Conservation (phyloP, 2,888 invertebrate species). For the Palloptera scutellata region DNA sequence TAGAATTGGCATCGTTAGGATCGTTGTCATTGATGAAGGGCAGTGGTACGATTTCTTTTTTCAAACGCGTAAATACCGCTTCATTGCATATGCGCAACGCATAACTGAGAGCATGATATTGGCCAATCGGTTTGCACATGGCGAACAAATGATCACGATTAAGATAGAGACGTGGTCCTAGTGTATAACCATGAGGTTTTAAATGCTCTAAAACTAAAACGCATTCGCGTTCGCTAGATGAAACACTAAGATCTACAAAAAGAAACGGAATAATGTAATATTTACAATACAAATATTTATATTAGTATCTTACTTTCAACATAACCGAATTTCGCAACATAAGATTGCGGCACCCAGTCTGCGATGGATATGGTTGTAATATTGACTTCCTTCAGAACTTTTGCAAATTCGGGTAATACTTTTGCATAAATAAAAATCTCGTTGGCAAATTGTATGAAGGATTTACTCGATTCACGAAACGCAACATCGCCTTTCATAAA, state of each 20-base stretch:
- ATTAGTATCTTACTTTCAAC: slow-evolving; percentile 49
- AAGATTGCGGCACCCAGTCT: slow-evolving; percentile 51
- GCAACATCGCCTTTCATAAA: slow-evolving; percentile 59
- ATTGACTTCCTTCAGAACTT: slow-evolving; percentile 45
- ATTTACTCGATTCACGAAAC: slow-evolving; percentile 55
- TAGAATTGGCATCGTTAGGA: slow-evolving; percentile 37
- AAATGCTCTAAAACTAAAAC: slow-evolving; percentile 58
- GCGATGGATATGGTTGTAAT: slow-evolving; percentile 32
- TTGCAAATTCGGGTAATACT: slow-evolving; percentile 54
- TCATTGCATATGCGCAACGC: slow-evolving; percentile 51
- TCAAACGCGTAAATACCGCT: slow-evolving; percentile 46
- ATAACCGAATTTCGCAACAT: slow-evolving; percentile 52
- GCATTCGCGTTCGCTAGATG: slow-evolving; percentile 46
- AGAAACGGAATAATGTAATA: not conserved
- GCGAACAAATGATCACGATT: slow-evolving; percentile 52
- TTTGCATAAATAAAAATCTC: slow-evolving; percentile 57
- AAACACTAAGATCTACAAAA: slow-evolving; percentile 45
- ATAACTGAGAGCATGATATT: slow-evolving; percentile 59
- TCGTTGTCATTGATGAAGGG: slow-evolving; percentile 47
- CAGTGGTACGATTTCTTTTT: slow-evolving; percentile 47
- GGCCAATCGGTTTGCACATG: slow-evolving; percentile 53
- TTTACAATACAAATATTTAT: not conserved
- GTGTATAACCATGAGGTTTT: slow-evolving; percentile 50
- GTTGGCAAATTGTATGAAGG: slow-evolving; percentile 58
- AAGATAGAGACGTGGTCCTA: slow-evolving; percentile 56